Percentiles rank a stretch among this genome's conserved stretches.
Evolutionary conservation across 2,888 invertebrate species (phyloP).

Genomic region (Cephalotes varians): DNA sequence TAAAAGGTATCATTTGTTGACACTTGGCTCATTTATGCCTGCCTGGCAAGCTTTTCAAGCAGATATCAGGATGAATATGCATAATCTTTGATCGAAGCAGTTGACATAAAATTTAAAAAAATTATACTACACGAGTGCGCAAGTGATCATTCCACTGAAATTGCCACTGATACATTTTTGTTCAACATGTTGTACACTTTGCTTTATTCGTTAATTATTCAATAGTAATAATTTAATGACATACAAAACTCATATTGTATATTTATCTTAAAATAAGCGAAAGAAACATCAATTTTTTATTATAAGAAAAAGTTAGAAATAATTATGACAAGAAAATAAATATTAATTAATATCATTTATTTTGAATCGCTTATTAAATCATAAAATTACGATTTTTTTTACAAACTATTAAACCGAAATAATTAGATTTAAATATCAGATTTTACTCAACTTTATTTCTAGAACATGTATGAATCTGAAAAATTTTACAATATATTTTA

Average conservation of each 20-base stretch:
- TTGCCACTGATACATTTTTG: not conserved
- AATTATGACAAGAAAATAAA: not conserved
- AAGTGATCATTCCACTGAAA: slow-evolving; percentile 42
- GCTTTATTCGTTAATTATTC: not conserved
- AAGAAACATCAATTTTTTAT: not conserved
- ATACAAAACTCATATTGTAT: not conserved
- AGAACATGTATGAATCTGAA: not conserved
- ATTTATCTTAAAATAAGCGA: not conserved
- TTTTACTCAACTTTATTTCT: not conserved
- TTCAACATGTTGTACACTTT: slow-evolving; percentile 2
- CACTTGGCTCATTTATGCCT: not conserved
- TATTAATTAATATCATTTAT: not conserved
- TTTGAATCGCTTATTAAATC: not conserved
- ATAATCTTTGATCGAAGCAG: slow-evolving; percentile 69
- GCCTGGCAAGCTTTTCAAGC: slow-evolving; percentile 48
- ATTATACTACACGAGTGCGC: slow-evolving; percentile 22
- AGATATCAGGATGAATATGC: slow-evolving; percentile 71
- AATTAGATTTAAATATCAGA: not conserved
- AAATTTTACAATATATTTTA: not conserved
- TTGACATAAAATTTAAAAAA: slow-evolving; percentile 38
- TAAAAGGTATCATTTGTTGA: slow-evolving; percentile 58
- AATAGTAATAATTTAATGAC: not conserved
- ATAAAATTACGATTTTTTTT: not conserved
- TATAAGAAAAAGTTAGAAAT: not conserved
- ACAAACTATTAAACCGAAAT: not conserved